Evolutionary conservation across 2,888 invertebrate genomes (phyloP), one percentile per base, ranked within the genome.

Genomic region (Alloplasta piceator): DNA sequence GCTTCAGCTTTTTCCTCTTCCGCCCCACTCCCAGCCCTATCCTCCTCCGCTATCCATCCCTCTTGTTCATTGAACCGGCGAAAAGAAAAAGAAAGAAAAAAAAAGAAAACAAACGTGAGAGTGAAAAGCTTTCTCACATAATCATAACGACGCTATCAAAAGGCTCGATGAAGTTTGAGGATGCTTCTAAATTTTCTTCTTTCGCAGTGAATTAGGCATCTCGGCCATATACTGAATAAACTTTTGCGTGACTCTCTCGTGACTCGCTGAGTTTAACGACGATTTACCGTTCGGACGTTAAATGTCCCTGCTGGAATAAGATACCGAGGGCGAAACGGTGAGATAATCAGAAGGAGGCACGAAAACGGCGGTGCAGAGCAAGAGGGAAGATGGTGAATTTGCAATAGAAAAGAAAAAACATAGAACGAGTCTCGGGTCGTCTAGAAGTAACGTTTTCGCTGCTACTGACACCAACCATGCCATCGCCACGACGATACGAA

Each of bases 231-330:
- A 26, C 26, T 26, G 26, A 26, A 26, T 26, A 26, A 26, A 26
- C 3, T 26, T 26, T 26, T 3, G 26, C 26, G 26, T 26, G 26
- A 26, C 26, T 26, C 26, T 26, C 26, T 26, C 26, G 26, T 26
- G 26, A 26, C 26, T 26, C 26, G 1, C 26, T 26, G 26, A 26
- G 3, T 3, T 26, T 26, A 26, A 85, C 86, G 87, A 89, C 89
- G 89, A 89, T 89, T 89, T 88, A 85, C 84, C 86, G 86, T 89
- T 88, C 79, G 87, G 87, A 89, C 86, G 89, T 85, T 87, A 89
- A 87, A 84, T 80, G 77, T 82, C 64, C 75, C 64, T 74, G 52
- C 74, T 68, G 55, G 76, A 72, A 82, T 78, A 79, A 77, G 78
- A 76, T 60, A 72, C 83, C 75, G 80, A 72, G 63, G 79, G 77